Evolutionary conservation across 2,888 invertebrate species (phyloP), one percentile per base, ranked within the genome.

Genomic region (Synanthedon vespiformis): DNA sequence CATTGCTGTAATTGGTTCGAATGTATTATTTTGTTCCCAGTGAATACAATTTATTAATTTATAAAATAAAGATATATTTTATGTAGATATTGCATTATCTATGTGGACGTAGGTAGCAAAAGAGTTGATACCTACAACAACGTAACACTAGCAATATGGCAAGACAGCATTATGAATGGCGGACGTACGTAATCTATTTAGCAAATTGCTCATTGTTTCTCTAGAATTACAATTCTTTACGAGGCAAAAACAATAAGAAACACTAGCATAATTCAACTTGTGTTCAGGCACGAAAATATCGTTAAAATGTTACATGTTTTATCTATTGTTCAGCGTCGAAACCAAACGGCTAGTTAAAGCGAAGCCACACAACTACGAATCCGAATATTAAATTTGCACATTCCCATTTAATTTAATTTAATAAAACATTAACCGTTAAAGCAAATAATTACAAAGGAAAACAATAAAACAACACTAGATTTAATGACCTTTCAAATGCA

Each of bases 121-220:
- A 44, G 63, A 67, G 61, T 60, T 22, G 68, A 74, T 77, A 80
- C 75, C 74, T 78, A 75, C 66, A 74, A 69, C 44, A 44, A 70
- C 72, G 71, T 75, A 78, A 80, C 70, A 77, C 83, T 83, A 83
- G 78, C 70, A 74, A 73, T 81, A 85, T 87, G 87, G 87, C 87
- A 87, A 87, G 86, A 86, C 83, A 82, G 79, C 80, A 80, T 77
- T 79, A 82, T 73, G 71, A 77, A 81, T 83, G 85, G 81, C 83
- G 82, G 82, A 82, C 82, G 80, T 80, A 77, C 76, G 73, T 82
- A 80, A 84, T 85, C 76, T 83, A 81, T 84, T 82, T 80, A 80
- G 78, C 72, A 80, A 85, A 87, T 85, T 80, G 85, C 83, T 84
- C 80, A 85, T 87, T 87, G 86, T 87, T 81, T 77, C 77, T 70